Conservation (phyloP, 2,888 invertebrate species). For the Plagodis pulveraria region DNA sequence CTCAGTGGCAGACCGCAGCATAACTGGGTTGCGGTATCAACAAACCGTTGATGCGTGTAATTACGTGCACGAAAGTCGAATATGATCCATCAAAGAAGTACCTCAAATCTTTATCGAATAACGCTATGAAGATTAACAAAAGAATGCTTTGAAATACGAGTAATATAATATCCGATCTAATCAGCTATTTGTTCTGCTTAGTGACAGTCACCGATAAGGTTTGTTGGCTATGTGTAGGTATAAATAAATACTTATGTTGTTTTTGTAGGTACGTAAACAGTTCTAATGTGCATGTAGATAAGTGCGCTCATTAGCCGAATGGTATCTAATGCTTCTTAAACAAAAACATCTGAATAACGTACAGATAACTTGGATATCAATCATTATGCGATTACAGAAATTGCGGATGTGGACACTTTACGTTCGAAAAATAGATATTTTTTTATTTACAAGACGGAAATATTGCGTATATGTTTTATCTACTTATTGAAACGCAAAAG, state of each 20-base stretch:
- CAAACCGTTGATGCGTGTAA: constrained; percentile 19
- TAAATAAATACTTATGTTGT: neutral
- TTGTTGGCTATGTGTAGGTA: neutral
- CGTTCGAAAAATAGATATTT: constrained; percentile 20
- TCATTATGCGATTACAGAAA: constrained; percentile 17
- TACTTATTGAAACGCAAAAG: neutral
- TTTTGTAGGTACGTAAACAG: constrained; percentile 3
- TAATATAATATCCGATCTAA: neutral
- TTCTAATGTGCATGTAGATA: constrained; percentile 17
- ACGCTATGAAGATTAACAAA: constrained; percentile 8
- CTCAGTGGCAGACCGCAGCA: constrained; percentile 43
- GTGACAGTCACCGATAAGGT: constrained; percentile 17
- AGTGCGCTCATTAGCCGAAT: constrained; percentile 10
- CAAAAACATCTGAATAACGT: constrained; percentile 15
- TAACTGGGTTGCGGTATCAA: constrained; percentile 34
- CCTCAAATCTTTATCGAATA: constrained; percentile 8
- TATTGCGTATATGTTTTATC: constrained; percentile 5
- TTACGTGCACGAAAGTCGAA: constrained; percentile 11
- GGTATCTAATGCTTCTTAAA: constrained; percentile 7
- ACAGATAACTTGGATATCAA: constrained; percentile 14
- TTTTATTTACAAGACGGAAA: constrained; percentile 6
- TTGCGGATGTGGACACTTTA: constrained; percentile 17
- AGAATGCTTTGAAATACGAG: constrained; percentile 5
- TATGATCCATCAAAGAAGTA: neutral
- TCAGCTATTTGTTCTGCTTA: constrained; percentile 8